Conservation (phyloP, 64 coral and sea anemone species). For the Astreopora myriophthalma region DNA sequence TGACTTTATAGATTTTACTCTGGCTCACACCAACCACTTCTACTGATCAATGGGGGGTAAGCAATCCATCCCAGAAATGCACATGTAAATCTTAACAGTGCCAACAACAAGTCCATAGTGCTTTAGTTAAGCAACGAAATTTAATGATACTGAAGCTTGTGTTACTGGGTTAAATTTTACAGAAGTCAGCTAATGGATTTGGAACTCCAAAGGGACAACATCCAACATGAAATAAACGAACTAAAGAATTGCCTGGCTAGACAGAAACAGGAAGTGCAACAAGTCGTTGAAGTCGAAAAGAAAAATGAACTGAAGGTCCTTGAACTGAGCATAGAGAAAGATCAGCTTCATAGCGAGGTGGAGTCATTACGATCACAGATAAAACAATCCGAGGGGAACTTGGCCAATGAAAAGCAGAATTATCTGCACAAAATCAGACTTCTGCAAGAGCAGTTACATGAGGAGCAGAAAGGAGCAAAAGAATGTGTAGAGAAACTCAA, state of each 20-base stretch:
- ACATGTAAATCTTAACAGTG: too few relatives aligned
- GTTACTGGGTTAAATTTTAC: neutral
- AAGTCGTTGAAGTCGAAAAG: slow-evolving; percentile 83
- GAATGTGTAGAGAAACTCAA: slow-evolving; percentile 75
- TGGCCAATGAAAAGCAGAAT: slow-evolving; percentile 65
- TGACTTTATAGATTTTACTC: too few relatives aligned
- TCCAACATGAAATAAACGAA: slow-evolving; percentile 85
- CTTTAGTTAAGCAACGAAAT: too few relatives aligned
- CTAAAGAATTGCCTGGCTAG: slow-evolving; percentile 56
- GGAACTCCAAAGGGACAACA: slow-evolving; percentile 70
- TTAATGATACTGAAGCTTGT: too few relatives aligned
- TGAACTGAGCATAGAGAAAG: slow-evolving; percentile 80
- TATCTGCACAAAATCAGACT: slow-evolving; percentile 65
- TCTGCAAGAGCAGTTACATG: slow-evolving; percentile 80
- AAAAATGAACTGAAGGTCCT: slow-evolving; percentile 88
- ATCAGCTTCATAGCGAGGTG: slow-evolving; percentile 75
- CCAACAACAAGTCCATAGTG: too few relatives aligned
- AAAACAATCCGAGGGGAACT: slow-evolving; percentile 50
- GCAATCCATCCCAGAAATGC: too few relatives aligned
- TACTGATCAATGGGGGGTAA: too few relatives aligned
- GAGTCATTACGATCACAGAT: slow-evolving; percentile 80
- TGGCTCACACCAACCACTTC: too few relatives aligned
- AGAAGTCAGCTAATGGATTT: slow-evolving; percentile 88
- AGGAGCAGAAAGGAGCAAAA: slow-evolving; percentile 72
- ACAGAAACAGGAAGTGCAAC: slow-evolving; percentile 74